Conservation (phyloP, 92 coral and sea anemone genomes). For the Parazoanthus darwini region DNA sequence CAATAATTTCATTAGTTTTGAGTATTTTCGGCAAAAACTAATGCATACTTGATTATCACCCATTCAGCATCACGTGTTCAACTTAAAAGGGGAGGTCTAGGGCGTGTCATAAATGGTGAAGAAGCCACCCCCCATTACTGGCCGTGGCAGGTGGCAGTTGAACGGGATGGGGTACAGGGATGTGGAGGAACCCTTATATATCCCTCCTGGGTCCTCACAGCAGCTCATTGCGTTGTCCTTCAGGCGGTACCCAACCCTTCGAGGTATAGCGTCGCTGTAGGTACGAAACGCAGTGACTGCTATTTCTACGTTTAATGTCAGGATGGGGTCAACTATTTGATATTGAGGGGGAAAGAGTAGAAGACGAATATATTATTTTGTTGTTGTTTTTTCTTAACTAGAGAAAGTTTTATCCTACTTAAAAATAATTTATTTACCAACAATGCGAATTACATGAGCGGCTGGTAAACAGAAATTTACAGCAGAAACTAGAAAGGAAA, state of each 20-base stretch:
- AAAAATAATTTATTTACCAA: too few relatives aligned
- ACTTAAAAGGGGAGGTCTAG: background rate
- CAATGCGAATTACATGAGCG: too few relatives aligned
- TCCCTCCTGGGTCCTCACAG: background rate
- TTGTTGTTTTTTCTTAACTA: too few relatives aligned
- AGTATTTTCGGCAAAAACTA: background rate
- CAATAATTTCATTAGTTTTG: too few relatives aligned
- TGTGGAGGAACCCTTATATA: background rate
- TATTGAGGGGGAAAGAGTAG: too few relatives aligned
- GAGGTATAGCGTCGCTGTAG: background rate
- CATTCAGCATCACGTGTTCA: background rate
- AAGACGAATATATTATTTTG: too few relatives aligned
- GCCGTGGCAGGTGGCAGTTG: background rate
- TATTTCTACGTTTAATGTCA: too few relatives aligned
- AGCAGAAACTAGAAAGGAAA: too few relatives aligned
- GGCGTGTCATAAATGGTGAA: background rate
- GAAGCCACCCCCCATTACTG: background rate
- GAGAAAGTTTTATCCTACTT: too few relatives aligned
- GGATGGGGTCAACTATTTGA: too few relatives aligned
- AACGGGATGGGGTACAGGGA: background rate
- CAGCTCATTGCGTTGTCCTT: background rate
- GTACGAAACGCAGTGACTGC: background rate
- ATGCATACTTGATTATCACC: background rate
- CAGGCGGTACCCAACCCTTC: background rate
- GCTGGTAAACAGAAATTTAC: too few relatives aligned